Conservation (phyloP, 2,888 invertebrate species). For the Scaeva pyrastri region DNA sequence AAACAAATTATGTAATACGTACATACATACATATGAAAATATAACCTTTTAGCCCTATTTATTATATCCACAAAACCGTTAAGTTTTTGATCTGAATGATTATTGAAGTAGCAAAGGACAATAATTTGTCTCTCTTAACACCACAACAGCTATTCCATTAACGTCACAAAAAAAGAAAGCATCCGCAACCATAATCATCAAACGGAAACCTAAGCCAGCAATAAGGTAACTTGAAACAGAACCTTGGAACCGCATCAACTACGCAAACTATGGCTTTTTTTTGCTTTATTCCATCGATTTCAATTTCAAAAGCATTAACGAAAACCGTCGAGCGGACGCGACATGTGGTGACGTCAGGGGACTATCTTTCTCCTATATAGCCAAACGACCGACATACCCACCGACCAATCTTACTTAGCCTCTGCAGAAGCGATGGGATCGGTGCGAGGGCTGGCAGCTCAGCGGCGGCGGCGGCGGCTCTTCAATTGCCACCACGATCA, state of each 20-base stretch:
- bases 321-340: constrained; percentile 33
- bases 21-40: too few relatives aligned
- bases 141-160: constrained; percentile 31
- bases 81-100: constrained; percentile 47
- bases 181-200: constrained; percentile 34
- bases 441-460: neutral
- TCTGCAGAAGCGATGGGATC: constrained; percentile 14
- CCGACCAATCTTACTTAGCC: constrained; percentile 64
- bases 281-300: constrained; percentile 49
- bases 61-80: constrained; percentile 64
- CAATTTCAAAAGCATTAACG: constrained; percentile 39
- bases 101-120: constrained; percentile 34
- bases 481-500: constrained; percentile 62
- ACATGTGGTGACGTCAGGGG: too few relatives aligned
- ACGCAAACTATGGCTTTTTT: constrained; percentile 31
- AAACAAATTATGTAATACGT: too few relatives aligned
- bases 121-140: constrained; percentile 54
- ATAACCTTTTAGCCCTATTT: constrained; percentile 66
- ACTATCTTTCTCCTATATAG: constrained; percentile 27
- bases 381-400: constrained; percentile 65
- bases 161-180: constrained; percentile 34
- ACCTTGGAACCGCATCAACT: constrained; percentile 30
- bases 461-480: constrained; percentile 16
- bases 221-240: constrained; percentile 39
- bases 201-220: constrained; percentile 62